These are phyloP conservation scores for Lamproptera curius DNA, from an alignment of 2,888 invertebrate genomes.

Conservation along the genomic window DNA sequence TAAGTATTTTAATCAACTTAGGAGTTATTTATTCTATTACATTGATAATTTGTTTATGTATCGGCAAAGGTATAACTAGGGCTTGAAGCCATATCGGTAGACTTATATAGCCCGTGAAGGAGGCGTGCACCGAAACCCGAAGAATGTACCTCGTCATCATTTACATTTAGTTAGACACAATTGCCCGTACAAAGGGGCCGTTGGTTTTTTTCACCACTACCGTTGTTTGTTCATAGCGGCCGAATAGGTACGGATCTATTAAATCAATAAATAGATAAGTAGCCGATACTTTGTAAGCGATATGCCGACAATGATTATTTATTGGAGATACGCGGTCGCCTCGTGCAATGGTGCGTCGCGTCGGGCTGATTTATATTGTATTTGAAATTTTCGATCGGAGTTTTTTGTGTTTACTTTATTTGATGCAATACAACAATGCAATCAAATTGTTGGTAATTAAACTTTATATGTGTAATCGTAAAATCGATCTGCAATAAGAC, in stretches of 20 bases:
- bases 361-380: too few relatives aligned
- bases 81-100: conserved; percentile 7
- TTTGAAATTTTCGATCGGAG: too few relatives aligned
- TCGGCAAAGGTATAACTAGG: background rate
- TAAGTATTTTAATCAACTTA: too few relatives aligned
- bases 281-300: conserved; percentile 60
- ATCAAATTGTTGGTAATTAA: too few relatives aligned
- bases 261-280: conserved; percentile 71
- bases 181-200: conserved; percentile 33
- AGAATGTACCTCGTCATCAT: conserved; percentile 47
- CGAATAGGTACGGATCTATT: conserved; percentile 45
- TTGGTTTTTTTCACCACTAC: conserved; percentile 41
- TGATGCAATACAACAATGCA: too few relatives aligned
- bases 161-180: conserved; percentile 40
- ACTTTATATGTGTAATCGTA: too few relatives aligned
- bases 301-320: conserved; percentile 43
- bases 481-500: too few relatives aligned
- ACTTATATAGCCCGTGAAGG: conserved; percentile 18
- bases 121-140: conserved; percentile 32
- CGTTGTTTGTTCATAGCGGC: conserved; percentile 42
- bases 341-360: too few relatives aligned
- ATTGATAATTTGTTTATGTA: background rate
- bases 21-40: too few relatives aligned
- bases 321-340: conserved; percentile 16
- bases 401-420: too few relatives aligned